These are phyloP conservation scores for Muscicapa adusta DNA, from an alignment of 2,113 vertebrate species.

Conservation along the genomic window DNA sequence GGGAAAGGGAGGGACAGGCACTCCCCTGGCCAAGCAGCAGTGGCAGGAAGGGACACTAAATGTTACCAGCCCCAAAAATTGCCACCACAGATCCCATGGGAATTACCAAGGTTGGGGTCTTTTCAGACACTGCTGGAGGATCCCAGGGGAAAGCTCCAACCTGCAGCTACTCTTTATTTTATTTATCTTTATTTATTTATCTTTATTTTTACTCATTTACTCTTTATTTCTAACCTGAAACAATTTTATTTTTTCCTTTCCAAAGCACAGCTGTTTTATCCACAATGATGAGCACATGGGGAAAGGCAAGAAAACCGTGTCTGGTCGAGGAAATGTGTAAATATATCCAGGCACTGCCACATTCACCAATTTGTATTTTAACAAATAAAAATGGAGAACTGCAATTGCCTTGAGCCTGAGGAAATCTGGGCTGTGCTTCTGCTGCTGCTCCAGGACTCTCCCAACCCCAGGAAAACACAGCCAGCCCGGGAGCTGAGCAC, in stretches of 20 bases:
- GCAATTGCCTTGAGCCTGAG: accelerated
- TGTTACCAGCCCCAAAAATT: background rate
- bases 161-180: background rate
- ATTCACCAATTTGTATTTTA: background rate
- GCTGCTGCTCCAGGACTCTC: background rate
- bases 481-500: accelerated
- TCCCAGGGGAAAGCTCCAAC: background rate
- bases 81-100: accelerated
- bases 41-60: background rate
- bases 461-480: accelerated
- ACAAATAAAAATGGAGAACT: background rate
- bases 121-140: accelerated
- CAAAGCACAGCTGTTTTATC: background rate
- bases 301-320: background rate
- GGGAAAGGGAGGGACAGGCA: background rate
- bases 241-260: background rate
- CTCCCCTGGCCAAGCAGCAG: background rate
- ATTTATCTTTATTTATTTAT: too few relatives aligned
- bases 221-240: background rate
- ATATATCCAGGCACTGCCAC: background rate
- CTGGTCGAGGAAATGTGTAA: background rate
- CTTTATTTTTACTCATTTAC: background rate
- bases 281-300: accelerated
- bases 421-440: background rate
- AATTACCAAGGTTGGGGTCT: accelerated